Conservation (phyloP, 1,140 invertebrate genomes). For the Nilaparvata lugens region DNA sequence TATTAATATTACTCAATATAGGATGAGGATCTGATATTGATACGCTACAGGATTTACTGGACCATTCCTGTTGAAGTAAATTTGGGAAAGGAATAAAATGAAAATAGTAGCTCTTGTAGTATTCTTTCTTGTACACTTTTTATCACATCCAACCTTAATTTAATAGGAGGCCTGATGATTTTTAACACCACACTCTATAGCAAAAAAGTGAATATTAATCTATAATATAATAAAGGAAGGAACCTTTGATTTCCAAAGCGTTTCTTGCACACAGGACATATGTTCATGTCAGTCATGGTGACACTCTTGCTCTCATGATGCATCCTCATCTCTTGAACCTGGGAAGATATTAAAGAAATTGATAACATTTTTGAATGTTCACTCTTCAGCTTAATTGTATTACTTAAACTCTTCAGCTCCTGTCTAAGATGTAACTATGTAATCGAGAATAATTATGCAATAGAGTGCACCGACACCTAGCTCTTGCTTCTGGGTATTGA, state of each 20-base stretch:
- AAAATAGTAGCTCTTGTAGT: neutral
- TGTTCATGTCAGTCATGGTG: conserved; percentile 72
- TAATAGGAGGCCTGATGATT: neutral
- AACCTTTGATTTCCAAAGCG: conserved; percentile 81
- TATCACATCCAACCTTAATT: neutral
- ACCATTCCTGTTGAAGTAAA: neutral
- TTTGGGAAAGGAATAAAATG: neutral
- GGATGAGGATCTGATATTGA: no score
- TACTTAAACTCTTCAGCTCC: conserved; percentile 6
- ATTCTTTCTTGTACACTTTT: neutral
- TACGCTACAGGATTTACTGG: neutral
- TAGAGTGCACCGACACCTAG: no score
- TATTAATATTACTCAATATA: no score
- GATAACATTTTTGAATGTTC: no score
- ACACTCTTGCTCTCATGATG: conserved; percentile 71
- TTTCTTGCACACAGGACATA: conserved; percentile 87
- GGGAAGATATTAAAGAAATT: no score
- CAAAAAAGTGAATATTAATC: neutral
- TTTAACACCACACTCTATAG: neutral
- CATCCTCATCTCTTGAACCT: conserved; percentile 70
- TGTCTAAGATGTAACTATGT: conserved; percentile 12
- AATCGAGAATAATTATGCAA: neutral
- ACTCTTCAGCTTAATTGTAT: no score
- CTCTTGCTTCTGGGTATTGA: no score
- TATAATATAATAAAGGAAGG: neutral